These are phyloP conservation scores for Eurosta solidaginis DNA, from an alignment of 1,140 invertebrate species.

Conservation along the genomic window DNA sequence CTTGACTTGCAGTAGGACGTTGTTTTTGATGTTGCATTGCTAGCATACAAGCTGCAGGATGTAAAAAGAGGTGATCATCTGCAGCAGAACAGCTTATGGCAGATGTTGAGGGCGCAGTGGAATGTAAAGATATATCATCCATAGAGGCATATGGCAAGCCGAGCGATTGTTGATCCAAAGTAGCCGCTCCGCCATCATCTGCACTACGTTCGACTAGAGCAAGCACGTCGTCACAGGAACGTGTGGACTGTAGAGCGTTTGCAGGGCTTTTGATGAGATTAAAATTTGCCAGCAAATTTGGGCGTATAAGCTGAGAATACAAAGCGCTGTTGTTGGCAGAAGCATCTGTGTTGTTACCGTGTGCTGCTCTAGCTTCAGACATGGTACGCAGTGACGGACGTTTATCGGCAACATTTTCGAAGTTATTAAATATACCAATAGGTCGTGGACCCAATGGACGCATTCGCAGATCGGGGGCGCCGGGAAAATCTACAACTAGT, in stretches of 20 bases:
- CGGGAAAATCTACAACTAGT: conserved; percentile 77
- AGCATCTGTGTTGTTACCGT: conserved; percentile 32
- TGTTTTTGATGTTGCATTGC: conserved; percentile 10
- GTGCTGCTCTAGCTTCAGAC: conserved; percentile 49
- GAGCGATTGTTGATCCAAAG: neutral
- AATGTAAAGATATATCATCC: conserved; percentile 52
- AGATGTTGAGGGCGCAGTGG: conserved; percentile 37
- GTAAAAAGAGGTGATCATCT: conserved; percentile 54
- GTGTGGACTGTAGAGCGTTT: conserved; percentile 45
- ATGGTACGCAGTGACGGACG: conserved; percentile 64
- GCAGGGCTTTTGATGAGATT: conserved; percentile 52
- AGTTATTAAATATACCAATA: conserved; percentile 38
- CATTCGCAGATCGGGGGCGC: conserved; percentile 13
- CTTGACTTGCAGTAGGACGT: conserved; percentile 1
- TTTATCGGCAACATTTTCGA: conserved; percentile 38
- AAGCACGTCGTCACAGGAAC: conserved; percentile 55
- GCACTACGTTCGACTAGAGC: conserved; percentile 37
- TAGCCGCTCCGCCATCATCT: conserved; percentile 10
- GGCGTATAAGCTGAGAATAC: neutral
- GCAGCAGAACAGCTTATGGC: conserved; percentile 24
- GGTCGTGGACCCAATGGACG: conserved; percentile 37
- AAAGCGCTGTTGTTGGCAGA: neutral
- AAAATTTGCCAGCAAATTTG: conserved; percentile 50
- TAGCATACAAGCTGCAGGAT: conserved; percentile 37
- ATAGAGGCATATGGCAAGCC: conserved; percentile 37